These are phyloP conservation scores for Rhea americana DNA, from an alignment of 2,113 vertebrate genomes.

Conservation along the genomic window DNA sequence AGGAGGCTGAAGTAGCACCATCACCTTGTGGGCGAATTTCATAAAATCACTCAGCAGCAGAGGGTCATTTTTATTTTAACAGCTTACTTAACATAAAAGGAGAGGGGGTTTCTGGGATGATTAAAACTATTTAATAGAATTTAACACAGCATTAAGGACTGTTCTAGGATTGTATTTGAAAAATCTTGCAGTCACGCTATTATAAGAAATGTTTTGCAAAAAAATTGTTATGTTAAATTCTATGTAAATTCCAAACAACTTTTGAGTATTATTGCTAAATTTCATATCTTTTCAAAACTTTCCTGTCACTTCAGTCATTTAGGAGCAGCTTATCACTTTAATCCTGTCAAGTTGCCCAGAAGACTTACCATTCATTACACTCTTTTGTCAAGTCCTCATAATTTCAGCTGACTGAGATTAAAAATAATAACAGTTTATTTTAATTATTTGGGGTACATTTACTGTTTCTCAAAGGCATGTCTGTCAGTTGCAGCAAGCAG, in stretches of 20 bases:
- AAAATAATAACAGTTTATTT: not conserved
- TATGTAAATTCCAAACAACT: not conserved
- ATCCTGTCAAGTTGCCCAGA: not conserved
- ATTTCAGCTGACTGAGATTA: not conserved
- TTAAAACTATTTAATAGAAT: not conserved
- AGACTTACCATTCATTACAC: not conserved
- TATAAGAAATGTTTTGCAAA: not conserved
- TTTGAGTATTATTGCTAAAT: not conserved
- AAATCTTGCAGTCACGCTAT: not conserved
- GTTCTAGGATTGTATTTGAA: not conserved
- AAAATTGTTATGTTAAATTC: not conserved
- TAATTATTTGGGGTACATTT: not conserved
- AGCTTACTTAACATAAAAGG: not conserved
- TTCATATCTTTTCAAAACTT: not conserved
- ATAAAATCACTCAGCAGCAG: not conserved
- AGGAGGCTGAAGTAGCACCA: not conserved
- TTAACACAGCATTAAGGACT: not conserved
- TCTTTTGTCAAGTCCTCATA: not conserved
- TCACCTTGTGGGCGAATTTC: not conserved
- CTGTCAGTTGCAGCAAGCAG: not conserved
- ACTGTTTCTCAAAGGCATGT: not conserved
- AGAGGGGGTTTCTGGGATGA: not conserved
- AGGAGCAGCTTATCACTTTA: not conserved
- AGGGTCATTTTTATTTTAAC: not conserved
- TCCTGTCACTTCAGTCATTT: not conserved